Base-by-base conservation (phyloP, 2,888 invertebrate genomes). In the Xanthostigma xanthostigma region DNA sequence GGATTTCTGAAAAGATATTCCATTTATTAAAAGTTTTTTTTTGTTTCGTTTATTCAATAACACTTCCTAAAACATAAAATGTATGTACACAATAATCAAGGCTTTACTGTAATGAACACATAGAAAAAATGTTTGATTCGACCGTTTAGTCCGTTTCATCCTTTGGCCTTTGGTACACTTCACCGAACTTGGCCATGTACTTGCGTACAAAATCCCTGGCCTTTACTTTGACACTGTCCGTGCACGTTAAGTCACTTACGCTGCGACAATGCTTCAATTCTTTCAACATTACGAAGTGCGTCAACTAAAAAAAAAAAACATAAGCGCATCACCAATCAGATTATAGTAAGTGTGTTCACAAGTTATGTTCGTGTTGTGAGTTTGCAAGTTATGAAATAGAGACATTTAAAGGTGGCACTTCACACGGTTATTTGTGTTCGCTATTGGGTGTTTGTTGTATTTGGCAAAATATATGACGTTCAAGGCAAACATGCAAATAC, bases 141-240 rank as follows among this genome's bases (percentile, higher is more conserved):
- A 27, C 5, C 27, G 6, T 27, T 27, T 6, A 27, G 57, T 74
- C 74, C n/a, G 65, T 62, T 57, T 83, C 83, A 57, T 84, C 83
- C 9, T 77, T 75, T 38, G 80, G 77, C 54, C 81, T 71, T 53
- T 74, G 74, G 68, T 90, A 91, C 35, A 82, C 75, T 2, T 84
- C 77, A 0, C 92, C 93, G 67, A 90, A 94, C 67, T 93, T 93
- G 27, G 81, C 81, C 96, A 97, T 96, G 68, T 96, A 96, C 64
- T 93, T 94, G 61, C 79, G 82, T 49, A 96, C 90, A 66, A 91
- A 96, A 67, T 92, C 95, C 64, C 87, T 87, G 14, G 95, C 92
- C 68, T 97, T 97, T 57, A 86, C 82, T 58, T 92, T 90, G 8
- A 96, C 95, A 50, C 89, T 89, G 56, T 92, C 90, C 37, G 87